Base-by-base conservation (phyloP, 1,140 invertebrate species). In the Bactericera cockerelli region DNA sequence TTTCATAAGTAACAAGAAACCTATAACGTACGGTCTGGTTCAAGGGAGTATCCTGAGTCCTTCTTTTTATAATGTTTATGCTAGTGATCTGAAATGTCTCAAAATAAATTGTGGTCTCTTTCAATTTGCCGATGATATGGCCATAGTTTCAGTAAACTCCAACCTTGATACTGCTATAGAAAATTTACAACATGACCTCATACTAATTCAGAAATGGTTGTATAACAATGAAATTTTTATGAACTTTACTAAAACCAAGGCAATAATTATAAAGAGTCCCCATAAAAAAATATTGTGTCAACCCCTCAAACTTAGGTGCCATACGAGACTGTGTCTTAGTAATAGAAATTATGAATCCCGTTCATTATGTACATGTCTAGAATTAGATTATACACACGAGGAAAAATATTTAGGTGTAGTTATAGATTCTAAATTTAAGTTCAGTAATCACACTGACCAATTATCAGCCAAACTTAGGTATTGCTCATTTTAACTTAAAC, bases 121-220 rank as follows among this genome's bases (percentile, higher is more conserved):
- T 49, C 42, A 49, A n/a, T 49, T 49, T 49, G 42, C 42, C n/a
- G 42, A 49, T 49, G 42, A 49, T 22, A 4, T 49, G 4, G 42
- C 42, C n/a, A 16, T 49, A 4, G 42, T 49, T n/a, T 49, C 42
- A 6, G 19, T n/a, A 6, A 16, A 49, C 42, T 8, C 4, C 19
- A 10, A 6, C 8, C 42, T 49, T 6, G 19, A n/a, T 49, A 22
- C 22, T 6, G 42, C 42, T 22, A 49, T 49, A 6, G 22, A 49
- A 4, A 49, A 49, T 22, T n/a, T 49, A 3, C 42, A 49, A 49
- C 42, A 49, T 6, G 42, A 49, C 42, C 6, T 49, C 8, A 49
- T 49, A 10, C 19, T 49, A n/a, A 49, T 49, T 19, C 42, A 49
- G 19, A 49, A 49, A n/a, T 49, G 42, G 42, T 49, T 49, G 4